Evolutionary conservation across 2,113 vertebrate genomes (phyloP), one percentile per base, ranked within the genome.

Genomic region (Atherinomorus stipes): DNA sequence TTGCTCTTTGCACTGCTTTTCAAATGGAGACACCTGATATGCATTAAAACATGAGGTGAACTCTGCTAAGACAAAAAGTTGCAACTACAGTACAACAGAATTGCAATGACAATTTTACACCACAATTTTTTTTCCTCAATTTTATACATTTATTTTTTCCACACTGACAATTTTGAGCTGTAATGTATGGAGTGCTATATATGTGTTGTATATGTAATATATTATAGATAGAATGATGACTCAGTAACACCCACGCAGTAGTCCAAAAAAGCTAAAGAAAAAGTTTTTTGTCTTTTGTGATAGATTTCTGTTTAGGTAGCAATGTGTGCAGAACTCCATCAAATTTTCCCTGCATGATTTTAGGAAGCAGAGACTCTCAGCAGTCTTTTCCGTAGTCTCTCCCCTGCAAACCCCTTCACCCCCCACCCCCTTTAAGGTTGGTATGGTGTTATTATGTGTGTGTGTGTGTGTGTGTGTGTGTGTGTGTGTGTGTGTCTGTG

Each of bases 401-500:
- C 95, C 92, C 95, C 94, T 93, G 92, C 94, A 95, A 96, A 96
- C 92, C 95, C 95, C 87, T 97, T 96, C 95, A 95, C 92, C 89
- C 96, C 96, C 95, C 80, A 95, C 92, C 85, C 96, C 96, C 9
- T 98, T 98, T 95, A 98, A 99, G 96, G 96, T 98, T 94, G 90
- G 96, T 96, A 85, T 80, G 71, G 25, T 69, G 54, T 21, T 49
- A 7, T n/a, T 68, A 16, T 70, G 26, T 67, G 53, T 65, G 44
- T 78, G 61, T 21, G 9, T 70, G 2, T 51, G 63, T n/a, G n/a
- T 70, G 26, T 67, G 53, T 65, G 44, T 78, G 61, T 21, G 9
- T 70, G 2, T 51, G 63, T 70, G 26, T 67, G 53, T 65, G 44
- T 78, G 61, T 21, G 9, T 70, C n/a, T n/a, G n/a, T n/a, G n/a